These are phyloP conservation scores for Nephrotoma appendiculata DNA, from an alignment of 2,888 invertebrate genomes.

Conservation along the genomic window DNA sequence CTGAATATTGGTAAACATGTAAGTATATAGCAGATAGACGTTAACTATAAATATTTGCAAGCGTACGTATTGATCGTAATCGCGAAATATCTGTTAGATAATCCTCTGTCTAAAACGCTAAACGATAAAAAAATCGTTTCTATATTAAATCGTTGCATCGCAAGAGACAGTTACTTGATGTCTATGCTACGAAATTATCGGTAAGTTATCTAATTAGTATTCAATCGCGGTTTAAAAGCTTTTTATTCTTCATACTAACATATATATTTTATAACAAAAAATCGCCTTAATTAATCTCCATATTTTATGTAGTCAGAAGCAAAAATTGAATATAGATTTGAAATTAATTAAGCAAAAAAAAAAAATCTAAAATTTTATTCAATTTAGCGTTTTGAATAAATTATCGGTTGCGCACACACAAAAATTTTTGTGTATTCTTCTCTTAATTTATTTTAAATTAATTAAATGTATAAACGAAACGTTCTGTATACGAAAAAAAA, in stretches of 20 bases:
- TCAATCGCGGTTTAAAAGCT: not conserved
- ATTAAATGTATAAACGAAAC: not conserved
- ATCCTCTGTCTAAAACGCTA: not conserved
- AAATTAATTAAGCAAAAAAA: not conserved
- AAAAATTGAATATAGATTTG: not conserved
- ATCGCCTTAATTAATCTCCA: not conserved
- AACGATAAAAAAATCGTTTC: not conserved
- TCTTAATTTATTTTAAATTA: not conserved
- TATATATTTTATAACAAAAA: not conserved
- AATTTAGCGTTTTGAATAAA: not conserved
- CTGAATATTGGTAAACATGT: not conserved
- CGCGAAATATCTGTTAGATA: not conserved
- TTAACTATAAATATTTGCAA: not conserved
- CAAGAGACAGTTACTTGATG: not conserved
- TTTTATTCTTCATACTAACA: not conserved
- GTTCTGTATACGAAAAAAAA: not conserved
- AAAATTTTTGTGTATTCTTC: not conserved
- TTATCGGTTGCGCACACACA: not conserved
- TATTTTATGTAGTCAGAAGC: not conserved
- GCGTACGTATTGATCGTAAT: not conserved
- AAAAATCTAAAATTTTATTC: not conserved
- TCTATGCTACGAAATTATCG: not conserved
- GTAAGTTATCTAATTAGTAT: not conserved
- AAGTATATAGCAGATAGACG: not conserved
- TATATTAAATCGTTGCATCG: not conserved